Base-by-base conservation (phyloP, 1,140 invertebrate species). In the Subanguina moxae region DNA sequence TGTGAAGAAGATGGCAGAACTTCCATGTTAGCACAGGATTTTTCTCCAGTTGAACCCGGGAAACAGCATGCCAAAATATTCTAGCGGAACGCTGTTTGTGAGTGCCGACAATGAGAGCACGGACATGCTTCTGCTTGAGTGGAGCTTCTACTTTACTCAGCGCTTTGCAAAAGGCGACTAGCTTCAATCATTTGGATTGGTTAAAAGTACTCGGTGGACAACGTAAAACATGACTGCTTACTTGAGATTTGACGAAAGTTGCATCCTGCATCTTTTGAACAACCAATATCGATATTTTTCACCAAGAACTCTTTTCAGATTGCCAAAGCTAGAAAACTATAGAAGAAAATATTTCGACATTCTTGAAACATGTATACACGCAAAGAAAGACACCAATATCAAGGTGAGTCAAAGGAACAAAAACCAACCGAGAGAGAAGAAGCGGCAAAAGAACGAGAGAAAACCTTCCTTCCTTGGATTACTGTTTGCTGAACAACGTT, bases 1-100 rank as follows among this genome's bases (percentile, higher is more conserved):
- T 97, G 84, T 97, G 94, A 5, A 96, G 86, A 62, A 97, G 90
- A 86, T 97, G 92, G 80, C 93, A 96, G 84, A 97, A 96, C 84
- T 98, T 98, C 95, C 95, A 98, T 1, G 92, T 91, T 23, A 94
- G 88, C 73, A 97, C 94, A 57, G 91, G 88, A 64, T 76, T 67
- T 43, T 83, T 83, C 62, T 82, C 80, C 23, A 82, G 46, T 56
- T 77, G 81, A 62, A 83, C 71, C 21, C 81, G 62, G 1, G 74
- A 69, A 17, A 80, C 70, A 19, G 74, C 75, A 42, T 76, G 82
- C 80, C 80, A 82, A 56, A 82, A 82, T 11, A 83, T 65, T 11
- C 59, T 52, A 1, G 81, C 80, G 32, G 69, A 80, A 19, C 71
- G 73, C 45, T 82, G 78, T 63, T 78, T 74, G 56, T 82, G 81